Evolutionary conservation across 2,888 invertebrate species (phyloP).

Genomic region (Idaea aversata): DNA sequence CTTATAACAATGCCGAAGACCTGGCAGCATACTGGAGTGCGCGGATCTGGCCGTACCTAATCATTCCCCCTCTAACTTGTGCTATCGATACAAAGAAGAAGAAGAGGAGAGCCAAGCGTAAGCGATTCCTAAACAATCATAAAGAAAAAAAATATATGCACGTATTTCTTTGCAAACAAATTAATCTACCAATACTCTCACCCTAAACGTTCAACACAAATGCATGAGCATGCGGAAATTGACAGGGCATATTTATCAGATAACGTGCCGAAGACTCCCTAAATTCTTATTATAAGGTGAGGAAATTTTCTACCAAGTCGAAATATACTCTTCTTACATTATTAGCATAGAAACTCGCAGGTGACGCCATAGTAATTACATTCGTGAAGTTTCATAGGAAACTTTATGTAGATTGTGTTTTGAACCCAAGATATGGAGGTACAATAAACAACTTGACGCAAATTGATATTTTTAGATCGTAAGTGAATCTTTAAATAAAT

Average conservation of each 20-base stretch:
- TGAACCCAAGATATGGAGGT: conserved; percentile 2
- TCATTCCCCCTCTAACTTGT: too few species aligned
- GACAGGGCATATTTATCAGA: conserved; percentile 73
- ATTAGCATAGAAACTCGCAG: conserved; percentile 74
- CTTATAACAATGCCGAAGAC: too few species aligned
- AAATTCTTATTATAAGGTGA: conserved; percentile 71
- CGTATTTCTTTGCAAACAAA: conserved; percentile 2
- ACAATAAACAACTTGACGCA: conserved; percentile 7
- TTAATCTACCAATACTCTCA: conserved; percentile 47
- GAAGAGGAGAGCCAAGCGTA: too few species aligned
- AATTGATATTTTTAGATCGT: neutral
- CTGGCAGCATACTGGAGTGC: too few species aligned
- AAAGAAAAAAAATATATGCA: neutral
- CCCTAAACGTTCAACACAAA: conserved; percentile 68
- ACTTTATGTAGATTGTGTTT: conserved; percentile 63
- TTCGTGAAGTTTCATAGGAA: conserved; percentile 62
- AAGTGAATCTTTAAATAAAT: neutral
- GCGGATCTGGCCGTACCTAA: too few species aligned
- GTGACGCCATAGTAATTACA: conserved; percentile 75
- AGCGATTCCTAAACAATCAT: too few species aligned
- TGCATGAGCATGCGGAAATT: conserved; percentile 71
- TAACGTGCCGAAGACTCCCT: conserved; percentile 48
- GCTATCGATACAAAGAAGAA: too few species aligned
- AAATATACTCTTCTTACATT: conserved; percentile 23
- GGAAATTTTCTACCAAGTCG: conserved; percentile 59